These are phyloP conservation scores for Rallus crepitans DNA, from an alignment of 2,797 vertebrate species.

Conservation along the genomic window DNA sequence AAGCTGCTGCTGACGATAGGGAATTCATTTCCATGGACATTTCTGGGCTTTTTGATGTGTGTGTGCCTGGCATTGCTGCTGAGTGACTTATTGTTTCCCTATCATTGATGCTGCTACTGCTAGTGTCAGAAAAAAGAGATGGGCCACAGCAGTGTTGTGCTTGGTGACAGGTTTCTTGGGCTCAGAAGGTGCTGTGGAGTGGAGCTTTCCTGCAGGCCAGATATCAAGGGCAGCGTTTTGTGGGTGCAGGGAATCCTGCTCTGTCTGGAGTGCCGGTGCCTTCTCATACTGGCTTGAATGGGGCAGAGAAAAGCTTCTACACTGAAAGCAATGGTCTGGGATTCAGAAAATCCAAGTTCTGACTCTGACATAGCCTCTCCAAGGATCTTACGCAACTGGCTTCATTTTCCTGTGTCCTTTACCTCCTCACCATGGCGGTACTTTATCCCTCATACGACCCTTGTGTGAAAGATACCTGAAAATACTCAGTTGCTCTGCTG, in stretches of 20 bases:
- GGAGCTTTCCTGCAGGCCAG: not conserved
- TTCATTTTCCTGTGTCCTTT: not conserved
- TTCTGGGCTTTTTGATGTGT: not conserved
- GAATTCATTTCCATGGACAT: conserved; percentile 2
- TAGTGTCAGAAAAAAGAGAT: not conserved
- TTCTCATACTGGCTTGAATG: not conserved
- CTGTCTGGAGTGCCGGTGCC: not conserved
- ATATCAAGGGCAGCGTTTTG: not conserved
- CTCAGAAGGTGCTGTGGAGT: not conserved
- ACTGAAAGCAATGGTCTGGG: not conserved
- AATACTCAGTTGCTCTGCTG: not conserved
- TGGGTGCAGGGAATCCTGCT: not conserved
- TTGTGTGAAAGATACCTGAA: not conserved
- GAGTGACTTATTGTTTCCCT: not conserved
- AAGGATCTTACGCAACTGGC: conserved; percentile 29
- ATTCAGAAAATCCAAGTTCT: not conserved
- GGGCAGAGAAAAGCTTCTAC: not conserved
- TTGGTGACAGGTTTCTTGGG: not conserved
- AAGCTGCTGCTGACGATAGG: not conserved
- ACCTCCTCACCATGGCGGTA: not conserved
- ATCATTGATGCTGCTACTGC: not conserved
- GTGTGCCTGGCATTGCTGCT: rapidly evolving
- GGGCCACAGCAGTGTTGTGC: not conserved
- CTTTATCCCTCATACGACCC: not conserved
- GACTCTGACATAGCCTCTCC: not conserved